phyloP scores from a whole-genome alignment of 2,113 vertebrate species.

The Tringa solitaria region DNA sequence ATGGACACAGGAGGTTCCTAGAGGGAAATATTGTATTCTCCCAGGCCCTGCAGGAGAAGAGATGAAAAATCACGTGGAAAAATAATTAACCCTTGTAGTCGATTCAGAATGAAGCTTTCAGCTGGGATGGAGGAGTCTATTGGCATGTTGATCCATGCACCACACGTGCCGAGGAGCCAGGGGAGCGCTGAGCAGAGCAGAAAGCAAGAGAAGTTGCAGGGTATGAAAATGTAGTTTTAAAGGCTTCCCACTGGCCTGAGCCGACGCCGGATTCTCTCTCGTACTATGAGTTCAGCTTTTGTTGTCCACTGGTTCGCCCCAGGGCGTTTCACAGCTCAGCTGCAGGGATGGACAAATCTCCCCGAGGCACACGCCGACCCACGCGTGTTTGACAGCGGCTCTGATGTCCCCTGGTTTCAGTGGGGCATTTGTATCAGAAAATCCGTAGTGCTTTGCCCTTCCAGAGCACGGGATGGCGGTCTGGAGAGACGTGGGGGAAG shows the following conservation, averaged over 20 bases:
- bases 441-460: background rate
- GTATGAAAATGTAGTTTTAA: background rate
- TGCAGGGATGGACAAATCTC: background rate
- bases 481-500: background rate
- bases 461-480: rapidly evolving
- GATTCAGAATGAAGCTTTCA: background rate
- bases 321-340: background rate
- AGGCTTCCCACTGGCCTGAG: background rate
- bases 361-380: rapidly evolving
- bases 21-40: background rate
- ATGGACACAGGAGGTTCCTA: background rate
- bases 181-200: background rate
- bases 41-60: background rate
- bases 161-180: rapidly evolving
- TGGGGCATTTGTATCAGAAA: background rate
- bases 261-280: background rate
- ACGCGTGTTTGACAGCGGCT: background rate
- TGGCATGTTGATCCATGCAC: rapidly evolving
- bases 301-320: background rate
- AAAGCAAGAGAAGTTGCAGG: background rate
- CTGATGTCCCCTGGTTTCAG: background rate
- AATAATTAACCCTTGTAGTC: background rate
- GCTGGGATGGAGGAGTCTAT: background rate
- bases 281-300: background rate
- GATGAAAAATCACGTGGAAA: background rate